Conservation (phyloP, 1,140 invertebrate genomes). For the Hycleus phaleratus region DNA sequence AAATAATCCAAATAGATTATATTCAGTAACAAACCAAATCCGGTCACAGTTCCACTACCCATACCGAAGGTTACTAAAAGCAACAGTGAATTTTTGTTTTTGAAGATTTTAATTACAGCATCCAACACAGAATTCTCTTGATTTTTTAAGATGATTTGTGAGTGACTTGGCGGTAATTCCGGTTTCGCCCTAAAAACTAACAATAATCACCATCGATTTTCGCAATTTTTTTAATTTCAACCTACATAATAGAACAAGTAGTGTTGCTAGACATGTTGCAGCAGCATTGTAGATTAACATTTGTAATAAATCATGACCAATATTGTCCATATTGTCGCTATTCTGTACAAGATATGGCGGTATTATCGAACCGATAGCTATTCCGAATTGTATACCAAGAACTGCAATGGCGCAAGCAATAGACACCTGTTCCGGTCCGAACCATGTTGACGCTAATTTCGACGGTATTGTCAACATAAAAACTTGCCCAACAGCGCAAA, state of each 20-base stretch:
- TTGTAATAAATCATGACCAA: slow-evolving; percentile 36
- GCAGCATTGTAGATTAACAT: slow-evolving; percentile 48
- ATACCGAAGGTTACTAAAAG: neutral
- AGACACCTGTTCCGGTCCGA: slow-evolving; percentile 52
- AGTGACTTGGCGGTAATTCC: slow-evolving; percentile 47
- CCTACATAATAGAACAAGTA: slow-evolving; percentile 55
- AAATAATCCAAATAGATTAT: slow-evolving; percentile 30
- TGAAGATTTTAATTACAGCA: slow-evolving; percentile 16
- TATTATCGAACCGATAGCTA: slow-evolving; percentile 40
- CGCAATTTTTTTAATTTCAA: slow-evolving; percentile 6
- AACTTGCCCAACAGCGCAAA: slow-evolving; percentile 60
- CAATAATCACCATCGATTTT: slow-evolving; percentile 5
- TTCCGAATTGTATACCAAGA: slow-evolving; percentile 65
- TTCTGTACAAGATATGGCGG: slow-evolving; percentile 42
- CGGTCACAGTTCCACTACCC: slow-evolving; percentile 24
- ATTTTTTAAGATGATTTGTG: slow-evolving; percentile 28
- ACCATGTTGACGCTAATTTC: slow-evolving; percentile 57
- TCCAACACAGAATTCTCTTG: slow-evolving; percentile 24
- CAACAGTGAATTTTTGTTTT: too few species aligned
- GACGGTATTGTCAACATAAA: slow-evolving; percentile 67
- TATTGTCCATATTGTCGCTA: slow-evolving; percentile 35
- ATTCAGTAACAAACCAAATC: slow-evolving; percentile 28
- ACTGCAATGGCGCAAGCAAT: slow-evolving; percentile 72
- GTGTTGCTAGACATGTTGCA: slow-evolving; percentile 38
- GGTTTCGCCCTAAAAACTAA: slow-evolving; percentile 54